A percentile compares a stretch with the other conserved stretches of the same genome.
Conservation (phyloP, 2,888 invertebrate genomes). For the Latheticus oryzae region DNA sequence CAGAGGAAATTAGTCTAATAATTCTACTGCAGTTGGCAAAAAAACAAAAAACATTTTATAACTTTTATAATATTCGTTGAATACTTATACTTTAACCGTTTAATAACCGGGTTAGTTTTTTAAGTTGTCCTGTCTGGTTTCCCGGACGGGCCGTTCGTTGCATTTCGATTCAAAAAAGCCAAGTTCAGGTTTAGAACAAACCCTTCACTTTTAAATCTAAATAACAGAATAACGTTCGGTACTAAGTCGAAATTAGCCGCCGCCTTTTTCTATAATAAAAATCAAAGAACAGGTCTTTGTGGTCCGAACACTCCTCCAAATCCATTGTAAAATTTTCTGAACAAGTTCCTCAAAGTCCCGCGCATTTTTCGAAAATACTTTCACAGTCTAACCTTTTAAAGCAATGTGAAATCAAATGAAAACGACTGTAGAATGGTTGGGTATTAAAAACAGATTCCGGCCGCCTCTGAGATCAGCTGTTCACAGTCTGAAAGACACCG, state of each 20-base stretch:
- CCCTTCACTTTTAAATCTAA: background rate
- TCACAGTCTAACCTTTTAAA: slow-evolving; percentile 39
- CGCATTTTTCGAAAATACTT: slow-evolving; percentile 42
- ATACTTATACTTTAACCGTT: slow-evolving; percentile 27
- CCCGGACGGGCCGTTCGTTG: slow-evolving; percentile 25
- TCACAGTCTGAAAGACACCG: slow-evolving; percentile 35
- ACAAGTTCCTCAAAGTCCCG: slow-evolving; percentile 43
- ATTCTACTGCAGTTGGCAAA: too few relatives aligned
- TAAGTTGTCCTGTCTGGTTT: slow-evolving; percentile 30
- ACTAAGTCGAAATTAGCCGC: background rate
- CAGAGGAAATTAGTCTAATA: too few relatives aligned
- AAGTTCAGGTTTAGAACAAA: too few relatives aligned
- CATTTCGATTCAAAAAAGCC: too few relatives aligned
- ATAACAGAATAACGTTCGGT: background rate
- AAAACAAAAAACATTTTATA: too few relatives aligned
- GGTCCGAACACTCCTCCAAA: slow-evolving; percentile 39
- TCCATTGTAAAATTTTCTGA: slow-evolving; percentile 39
- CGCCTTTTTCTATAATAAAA: slow-evolving; percentile 17
- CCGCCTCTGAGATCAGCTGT: slow-evolving; percentile 33
- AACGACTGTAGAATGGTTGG: slow-evolving; percentile 26
- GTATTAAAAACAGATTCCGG: slow-evolving; percentile 13
- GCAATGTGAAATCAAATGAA: background rate
- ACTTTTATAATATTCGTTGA: too few relatives aligned
- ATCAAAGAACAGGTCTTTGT: slow-evolving; percentile 41
- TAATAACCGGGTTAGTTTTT: slow-evolving; percentile 31